Base-by-base conservation (phyloP, 2,113 vertebrate genomes). In the Thunnus thynnus region DNA sequence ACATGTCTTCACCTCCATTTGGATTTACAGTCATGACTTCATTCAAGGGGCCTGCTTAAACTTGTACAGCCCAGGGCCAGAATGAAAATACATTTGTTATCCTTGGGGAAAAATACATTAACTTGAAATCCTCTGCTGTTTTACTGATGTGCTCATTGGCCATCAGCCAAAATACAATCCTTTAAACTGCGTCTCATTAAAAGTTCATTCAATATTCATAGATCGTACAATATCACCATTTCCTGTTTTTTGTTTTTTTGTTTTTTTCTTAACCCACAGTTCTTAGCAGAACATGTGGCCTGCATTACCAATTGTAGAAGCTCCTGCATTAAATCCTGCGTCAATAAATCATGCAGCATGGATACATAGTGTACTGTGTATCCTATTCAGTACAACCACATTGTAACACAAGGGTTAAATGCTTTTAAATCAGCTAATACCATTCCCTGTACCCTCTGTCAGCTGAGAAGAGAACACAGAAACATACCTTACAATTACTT, bases 161-260 rank as follows among this genome's bases (percentile, higher is more conserved):
- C 11, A 3, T 9, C 25, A n/a, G 65, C 83, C 83, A 72, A 22
- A 22, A 57, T 63, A 32, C 51, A 9, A 66, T 22, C 46, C n/a
- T 54, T 51, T 77, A 55, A 80, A 54, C n/a, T n/a, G 5, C 47
- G 16, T 56, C 64, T 78, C 16, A 9, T 70, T 70, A 61, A 73
- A 70, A 48, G 17, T 56, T 54, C 76, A 65, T 80, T 32, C 25
- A 80, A 36, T 60, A 51, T 78, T 77, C 60, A 69, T 66, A 12
- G 14, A 20, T 73, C n/a, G 65, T 13, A 12, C 11, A 30, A 61
- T 56, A 7, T 7, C 14, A 17, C 27, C 27, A 41, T 41, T 41
- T 41, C 36, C 36, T 41, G 7, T 41, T 7, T 41, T 41, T 41
- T 9, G 6, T 41, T 62, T 47, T 56, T 56, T 1, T 41, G 2